A percentile compares a stretch with the other conserved stretches of the same genome.
Conservation (phyloP, 2,888 invertebrate genomes). For the Linnaemya vulpina region DNA sequence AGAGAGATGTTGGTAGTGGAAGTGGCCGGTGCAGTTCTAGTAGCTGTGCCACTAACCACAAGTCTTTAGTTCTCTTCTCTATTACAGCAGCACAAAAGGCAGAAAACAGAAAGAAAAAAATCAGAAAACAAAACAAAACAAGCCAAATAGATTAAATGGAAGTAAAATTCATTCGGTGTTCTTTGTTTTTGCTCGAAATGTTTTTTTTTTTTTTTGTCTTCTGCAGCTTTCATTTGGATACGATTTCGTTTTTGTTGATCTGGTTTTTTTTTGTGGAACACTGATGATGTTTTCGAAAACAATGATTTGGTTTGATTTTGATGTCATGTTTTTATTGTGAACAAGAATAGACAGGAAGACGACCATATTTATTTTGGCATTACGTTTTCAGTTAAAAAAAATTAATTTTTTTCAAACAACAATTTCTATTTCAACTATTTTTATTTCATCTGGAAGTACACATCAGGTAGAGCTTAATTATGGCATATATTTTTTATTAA, state of each 20-base stretch:
- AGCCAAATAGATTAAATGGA: conserved; percentile 1
- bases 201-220: background rate
- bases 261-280: background rate
- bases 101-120: background rate
- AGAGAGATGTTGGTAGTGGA: conserved; percentile 7
- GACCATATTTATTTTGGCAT: background rate
- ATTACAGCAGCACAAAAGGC: conserved; percentile 29
- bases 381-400: background rate
- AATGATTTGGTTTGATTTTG: conserved; percentile 60
- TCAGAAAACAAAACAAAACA: background rate
- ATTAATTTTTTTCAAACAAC: too few species aligned
- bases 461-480: too few species aligned
- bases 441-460: too few species aligned
- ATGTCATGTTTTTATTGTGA: background rate
- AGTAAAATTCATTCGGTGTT: conserved; percentile 35
- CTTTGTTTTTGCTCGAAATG: conserved; percentile 28
- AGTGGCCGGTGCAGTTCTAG: conserved; percentile 10
- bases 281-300: conserved; percentile 49
- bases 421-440: too few species aligned
- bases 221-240: background rate
- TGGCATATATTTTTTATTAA: too few species aligned
- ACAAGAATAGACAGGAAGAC: background rate
- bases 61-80: conserved; percentile 61
- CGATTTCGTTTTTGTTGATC: background rate
- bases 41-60: conserved; percentile 57